These are phyloP conservation scores for Zaprionus tsacasi DNA, from an alignment of 1,140 invertebrate species.

Conservation along the genomic window DNA sequence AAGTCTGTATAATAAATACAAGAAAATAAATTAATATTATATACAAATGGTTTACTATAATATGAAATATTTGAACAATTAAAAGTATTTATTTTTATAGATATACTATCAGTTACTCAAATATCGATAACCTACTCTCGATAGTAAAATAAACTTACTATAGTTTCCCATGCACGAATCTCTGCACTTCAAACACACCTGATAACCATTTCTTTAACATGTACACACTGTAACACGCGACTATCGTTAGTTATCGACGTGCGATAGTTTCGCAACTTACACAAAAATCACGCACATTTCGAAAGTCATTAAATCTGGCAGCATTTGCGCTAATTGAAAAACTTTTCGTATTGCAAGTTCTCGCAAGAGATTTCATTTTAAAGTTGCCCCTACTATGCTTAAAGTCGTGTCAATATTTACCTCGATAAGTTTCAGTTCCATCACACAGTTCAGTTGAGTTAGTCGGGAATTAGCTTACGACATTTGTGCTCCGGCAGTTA, in stretches of 20 bases:
- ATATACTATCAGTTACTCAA: no score
- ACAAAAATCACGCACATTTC: background rate
- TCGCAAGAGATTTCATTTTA: background rate
- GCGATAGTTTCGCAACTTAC: background rate
- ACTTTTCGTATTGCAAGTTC: background rate
- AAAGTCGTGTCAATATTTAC: constrained; percentile 4
- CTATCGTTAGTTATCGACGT: background rate
- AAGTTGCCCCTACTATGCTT: background rate
- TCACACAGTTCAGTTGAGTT: background rate
- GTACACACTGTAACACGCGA: background rate
- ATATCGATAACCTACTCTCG: no score
- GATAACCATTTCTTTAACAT: background rate
- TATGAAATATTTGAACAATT: no score
- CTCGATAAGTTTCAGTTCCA: constrained; percentile 10
- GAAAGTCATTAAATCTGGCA: constrained; percentile 1
- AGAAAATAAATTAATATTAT: no score
- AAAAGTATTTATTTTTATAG: no score
- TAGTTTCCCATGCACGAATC: no score
- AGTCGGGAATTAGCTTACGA: constrained; percentile 32
- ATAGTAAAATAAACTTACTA: no score
- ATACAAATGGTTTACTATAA: no score
- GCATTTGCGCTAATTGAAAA: constrained; percentile 6
- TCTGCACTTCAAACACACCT: background rate
- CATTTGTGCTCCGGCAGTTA: constrained; percentile 29
- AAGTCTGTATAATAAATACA: no score